Evolutionary conservation across 2,888 invertebrate species (phyloP), one percentile per base, ranked within the genome.

Genomic region (Biston betularia): DNA sequence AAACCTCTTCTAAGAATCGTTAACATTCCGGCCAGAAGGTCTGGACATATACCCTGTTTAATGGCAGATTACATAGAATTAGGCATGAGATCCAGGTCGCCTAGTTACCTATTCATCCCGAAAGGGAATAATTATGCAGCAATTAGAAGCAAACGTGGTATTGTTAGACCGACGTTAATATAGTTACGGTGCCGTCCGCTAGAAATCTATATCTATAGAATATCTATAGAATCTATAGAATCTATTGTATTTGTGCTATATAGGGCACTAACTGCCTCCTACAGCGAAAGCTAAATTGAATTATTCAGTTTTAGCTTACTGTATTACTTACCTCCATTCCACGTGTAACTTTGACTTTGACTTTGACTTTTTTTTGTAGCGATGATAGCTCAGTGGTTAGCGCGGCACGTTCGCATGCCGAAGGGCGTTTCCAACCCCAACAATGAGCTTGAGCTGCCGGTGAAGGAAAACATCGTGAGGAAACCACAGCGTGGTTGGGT

Each of bases 51-150:
- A 3, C 24, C 24, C 24, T 24, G 24, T 24, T 24, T 24, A 24
- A 24, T 24, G 1, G 24, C 3, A 24, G 24, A 24, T 24, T 24
- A 24, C 24, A 24, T 24, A 24, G 24, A 24, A 24, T 24, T 24
- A 12, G 35, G 24, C 24, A n/a, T 38, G 38, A 14, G 14, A n/a
- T n/a, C 35, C 14, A 52, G 35, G 52, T 14, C 35, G n/a, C 35
- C 52, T 52, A 52, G 14, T 38, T 52, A 35, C 38, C 14, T 52
- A 35, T 52, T 38, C 52, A 52, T 38, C 38, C 38, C 14, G 34
- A 15, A 38, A 38, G 52, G 38, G 38, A 52, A 14, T 9, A 38
- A 52, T 52, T 52, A 52, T 52, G 35, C 52, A 52, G 14, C 52
- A 38, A 14, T 38, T 52, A 52, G 38, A 38, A 14, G 8, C 52